phyloP scores from a whole-genome alignment of 2,113 vertebrate species.

The Coturnix japonica region DNA sequence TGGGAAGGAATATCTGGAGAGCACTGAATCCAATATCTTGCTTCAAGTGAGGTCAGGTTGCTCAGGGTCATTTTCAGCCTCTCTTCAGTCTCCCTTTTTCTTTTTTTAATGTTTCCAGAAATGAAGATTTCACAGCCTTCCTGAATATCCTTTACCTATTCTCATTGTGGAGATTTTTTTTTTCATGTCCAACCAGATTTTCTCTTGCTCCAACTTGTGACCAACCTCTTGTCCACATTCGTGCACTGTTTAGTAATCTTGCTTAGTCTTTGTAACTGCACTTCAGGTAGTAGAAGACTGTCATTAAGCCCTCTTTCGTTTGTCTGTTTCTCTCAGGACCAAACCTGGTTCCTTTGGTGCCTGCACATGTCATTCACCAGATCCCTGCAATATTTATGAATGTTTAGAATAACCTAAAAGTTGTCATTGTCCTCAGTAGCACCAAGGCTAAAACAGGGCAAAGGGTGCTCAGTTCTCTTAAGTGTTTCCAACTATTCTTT shows the following conservation, averaged over 20 bases:
- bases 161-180: neutral
- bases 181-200: neutral
- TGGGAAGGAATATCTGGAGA: neutral
- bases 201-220: neutral
- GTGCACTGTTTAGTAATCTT: neutral
- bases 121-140: neutral
- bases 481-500: neutral
- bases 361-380: neutral
- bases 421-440: neutral
- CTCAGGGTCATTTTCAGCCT: neutral
- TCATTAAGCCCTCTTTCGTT: neutral
- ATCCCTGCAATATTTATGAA: neutral
- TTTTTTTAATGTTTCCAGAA: neutral
- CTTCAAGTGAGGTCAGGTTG: neutral
- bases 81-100: neutral
- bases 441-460: neutral
- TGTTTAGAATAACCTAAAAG: neutral
- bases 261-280: neutral
- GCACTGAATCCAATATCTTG: neutral
- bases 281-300: neutral
- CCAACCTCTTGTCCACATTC: neutral
- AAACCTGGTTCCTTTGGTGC: neutral
- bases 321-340: neutral
- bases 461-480: neutral
- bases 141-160: neutral